Percentiles rank a stretch among this genome's conserved stretches.
phyloP scores from a whole-genome alignment of 92 coral and sea anemone species.

The Phenganax stokvisi region DNA sequence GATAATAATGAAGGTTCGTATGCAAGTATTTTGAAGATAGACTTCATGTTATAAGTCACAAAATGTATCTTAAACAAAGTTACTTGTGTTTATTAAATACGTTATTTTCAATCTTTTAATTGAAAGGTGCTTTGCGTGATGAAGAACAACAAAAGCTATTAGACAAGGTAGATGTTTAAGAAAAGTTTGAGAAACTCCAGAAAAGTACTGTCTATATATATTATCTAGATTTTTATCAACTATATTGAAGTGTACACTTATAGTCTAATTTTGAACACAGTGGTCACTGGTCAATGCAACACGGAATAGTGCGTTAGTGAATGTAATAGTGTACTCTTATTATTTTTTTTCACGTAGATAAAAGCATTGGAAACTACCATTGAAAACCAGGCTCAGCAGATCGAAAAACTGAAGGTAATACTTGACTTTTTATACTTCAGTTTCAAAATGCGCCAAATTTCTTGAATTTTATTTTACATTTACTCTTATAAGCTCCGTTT shows the following conservation, averaged over 20 bases:
- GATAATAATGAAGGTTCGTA: slow-evolving; percentile 14
- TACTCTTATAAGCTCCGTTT: background rate
- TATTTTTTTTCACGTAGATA: slow-evolving; percentile 46
- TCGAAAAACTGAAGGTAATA: slow-evolving; percentile 27
- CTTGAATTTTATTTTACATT: background rate
- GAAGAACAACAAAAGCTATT: slow-evolving; percentile 71
- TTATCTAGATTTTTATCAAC: background rate
- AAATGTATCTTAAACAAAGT: no score
- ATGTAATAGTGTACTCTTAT: background rate
- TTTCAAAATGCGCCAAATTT: background rate
- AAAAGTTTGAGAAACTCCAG: background rate
- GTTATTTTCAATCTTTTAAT: background rate
- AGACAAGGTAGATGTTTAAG: slow-evolving; percentile 60
- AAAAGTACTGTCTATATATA: background rate
- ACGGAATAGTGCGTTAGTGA: background rate
- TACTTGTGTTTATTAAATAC: no score
- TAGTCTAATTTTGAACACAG: no score
- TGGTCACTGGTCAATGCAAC: no score
- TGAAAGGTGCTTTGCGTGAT: slow-evolving; percentile 74
- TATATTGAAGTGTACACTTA: no score
- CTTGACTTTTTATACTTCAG: background rate
- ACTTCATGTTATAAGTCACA: no score
- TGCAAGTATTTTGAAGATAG: background rate
- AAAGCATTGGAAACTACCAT: slow-evolving; percentile 64
- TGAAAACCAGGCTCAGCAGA: slow-evolving; percentile 35